Evolutionary conservation across 2,888 invertebrate genomes (phyloP).

Genomic region (Sminthurinus aureus): DNA sequence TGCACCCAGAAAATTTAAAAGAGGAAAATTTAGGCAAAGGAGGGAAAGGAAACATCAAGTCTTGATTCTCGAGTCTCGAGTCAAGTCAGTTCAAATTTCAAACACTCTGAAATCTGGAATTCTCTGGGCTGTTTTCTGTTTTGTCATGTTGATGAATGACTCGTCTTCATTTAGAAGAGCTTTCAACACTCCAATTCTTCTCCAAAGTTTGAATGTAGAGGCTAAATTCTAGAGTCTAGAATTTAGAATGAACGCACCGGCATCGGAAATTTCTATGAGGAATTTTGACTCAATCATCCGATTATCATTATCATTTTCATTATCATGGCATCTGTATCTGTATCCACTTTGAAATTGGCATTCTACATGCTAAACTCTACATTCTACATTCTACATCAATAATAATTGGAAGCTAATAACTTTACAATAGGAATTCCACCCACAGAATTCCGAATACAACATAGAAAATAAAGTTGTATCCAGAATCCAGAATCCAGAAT

Average conservation of each 20-base stretch:
- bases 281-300: slow-evolving; percentile 4
- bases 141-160: no score
- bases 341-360: background rate
- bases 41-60: no score
- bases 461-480: background rate
- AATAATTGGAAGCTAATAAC: background rate
- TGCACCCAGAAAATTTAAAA: no score
- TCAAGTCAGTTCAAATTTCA: no score
- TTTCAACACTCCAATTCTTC: background rate
- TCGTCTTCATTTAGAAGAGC: background rate
- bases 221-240: background rate
- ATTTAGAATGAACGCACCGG: background rate
- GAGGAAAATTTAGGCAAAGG: no score
- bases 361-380: background rate
- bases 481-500: no score
- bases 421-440: background rate
- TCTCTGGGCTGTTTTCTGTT: no score
- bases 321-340: background rate
- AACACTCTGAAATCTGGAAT: no score
- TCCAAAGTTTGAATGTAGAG: background rate
- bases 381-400: background rate
- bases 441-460: background rate
- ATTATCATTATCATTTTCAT: background rate
- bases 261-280: no score
- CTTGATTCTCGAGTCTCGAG: no score